These are phyloP conservation scores for Thereva nobilitata DNA, from an alignment of 2,888 invertebrate genomes.

Conservation along the genomic window DNA sequence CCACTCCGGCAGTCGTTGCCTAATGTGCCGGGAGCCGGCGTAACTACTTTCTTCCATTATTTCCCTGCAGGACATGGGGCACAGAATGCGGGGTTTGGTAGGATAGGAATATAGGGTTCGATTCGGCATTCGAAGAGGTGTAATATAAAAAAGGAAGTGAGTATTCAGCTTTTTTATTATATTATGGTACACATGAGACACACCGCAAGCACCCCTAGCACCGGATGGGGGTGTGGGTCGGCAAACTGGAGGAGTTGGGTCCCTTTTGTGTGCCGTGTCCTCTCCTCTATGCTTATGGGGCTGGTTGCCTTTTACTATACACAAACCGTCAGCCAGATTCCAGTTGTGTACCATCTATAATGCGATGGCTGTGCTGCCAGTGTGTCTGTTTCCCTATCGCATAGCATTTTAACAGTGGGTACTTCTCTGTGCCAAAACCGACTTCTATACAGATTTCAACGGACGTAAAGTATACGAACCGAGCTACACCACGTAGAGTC, in stretches of 20 bases:
- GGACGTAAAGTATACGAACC: constrained; percentile 24
- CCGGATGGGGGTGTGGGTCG: too few relatives aligned
- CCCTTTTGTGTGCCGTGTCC: background rate
- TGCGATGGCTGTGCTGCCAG: background rate
- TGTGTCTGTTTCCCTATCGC: constrained; percentile 12
- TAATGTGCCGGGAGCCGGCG: too few relatives aligned
- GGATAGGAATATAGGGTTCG: too few relatives aligned
- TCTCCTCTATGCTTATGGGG: background rate
- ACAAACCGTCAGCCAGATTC: background rate
- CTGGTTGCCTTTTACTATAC: background rate
- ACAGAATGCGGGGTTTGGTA: too few relatives aligned
- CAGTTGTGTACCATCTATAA: background rate
- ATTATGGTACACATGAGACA: constrained; percentile 6
- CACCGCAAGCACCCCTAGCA: background rate
- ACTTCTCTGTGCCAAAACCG: constrained; percentile 28
- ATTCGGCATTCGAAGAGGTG: too few relatives aligned
- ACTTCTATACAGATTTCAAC: constrained; percentile 28
- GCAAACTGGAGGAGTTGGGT: too few relatives aligned
- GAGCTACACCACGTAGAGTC: background rate
- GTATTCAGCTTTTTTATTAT: background rate
- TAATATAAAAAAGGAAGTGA: background rate
- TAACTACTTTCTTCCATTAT: too few relatives aligned
- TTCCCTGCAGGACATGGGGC: too few relatives aligned
- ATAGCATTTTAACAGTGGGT: constrained; percentile 11
- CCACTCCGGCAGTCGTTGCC: too few relatives aligned